Evolutionary conservation across 2,113 vertebrate genomes (phyloP).

Genomic region (Sylvia atricapilla): DNA sequence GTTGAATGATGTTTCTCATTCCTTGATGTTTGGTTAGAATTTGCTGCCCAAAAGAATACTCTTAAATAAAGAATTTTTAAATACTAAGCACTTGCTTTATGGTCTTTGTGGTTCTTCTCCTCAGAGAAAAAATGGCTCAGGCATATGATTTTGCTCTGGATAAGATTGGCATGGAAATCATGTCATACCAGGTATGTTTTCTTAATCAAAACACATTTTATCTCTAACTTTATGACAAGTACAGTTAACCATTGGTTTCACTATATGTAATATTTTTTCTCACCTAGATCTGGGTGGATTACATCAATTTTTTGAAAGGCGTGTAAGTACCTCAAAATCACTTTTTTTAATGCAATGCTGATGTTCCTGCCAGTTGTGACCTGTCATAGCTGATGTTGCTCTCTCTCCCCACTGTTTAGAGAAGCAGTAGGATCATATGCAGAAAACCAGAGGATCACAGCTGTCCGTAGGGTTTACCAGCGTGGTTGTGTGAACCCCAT

Average conservation of each 20-base stretch:
- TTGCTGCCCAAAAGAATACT: neutral
- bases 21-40: neutral
- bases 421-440: conserved; percentile 98
- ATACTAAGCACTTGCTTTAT: conserved; percentile 25
- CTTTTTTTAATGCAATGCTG: neutral
- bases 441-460: conserved; percentile 98
- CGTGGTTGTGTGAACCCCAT: conserved; percentile 98
- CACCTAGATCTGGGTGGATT: conserved; percentile 98
- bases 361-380: conserved; percentile 26
- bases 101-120: conserved; percentile 57
- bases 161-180: conserved; percentile 99
- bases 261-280: conserved; percentile 57
- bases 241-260: conserved; percentile 30
- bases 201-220: neutral
- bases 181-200: conserved; percentile 94
- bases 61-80: conserved; percentile 36
- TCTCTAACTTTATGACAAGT: neutral
- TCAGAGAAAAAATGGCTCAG: conserved; percentile 99
- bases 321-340: conserved; percentile 84
- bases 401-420: conserved; percentile 72
- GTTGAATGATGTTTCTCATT: neutral
- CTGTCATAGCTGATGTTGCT: conserved; percentile 33
- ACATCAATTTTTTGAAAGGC: conserved; percentile 99
- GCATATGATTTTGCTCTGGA: conserved; percentile 99
- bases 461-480: conserved; percentile 96